Conservation (phyloP, 2,888 invertebrate genomes). For the Agrenia bidenticulata region DNA sequence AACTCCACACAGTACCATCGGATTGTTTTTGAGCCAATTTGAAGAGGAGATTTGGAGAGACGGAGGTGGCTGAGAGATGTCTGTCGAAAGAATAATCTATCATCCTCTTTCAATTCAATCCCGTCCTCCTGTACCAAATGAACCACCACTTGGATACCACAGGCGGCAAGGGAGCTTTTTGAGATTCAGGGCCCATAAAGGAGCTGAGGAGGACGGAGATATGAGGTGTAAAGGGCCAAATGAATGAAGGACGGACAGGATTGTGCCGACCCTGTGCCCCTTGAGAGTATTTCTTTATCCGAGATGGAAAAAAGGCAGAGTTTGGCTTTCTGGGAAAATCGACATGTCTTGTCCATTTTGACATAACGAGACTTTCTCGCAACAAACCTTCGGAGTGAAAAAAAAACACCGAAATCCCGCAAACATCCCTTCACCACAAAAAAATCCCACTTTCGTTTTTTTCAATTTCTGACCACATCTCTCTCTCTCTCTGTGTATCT, state of each 20-base stretch:
- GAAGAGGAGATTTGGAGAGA: neutral
- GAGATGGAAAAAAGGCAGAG: neutral
- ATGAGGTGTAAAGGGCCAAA: too few species aligned
- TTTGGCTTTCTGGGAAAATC: conserved; percentile 47
- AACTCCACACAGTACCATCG: too few species aligned
- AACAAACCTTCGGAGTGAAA: neutral
- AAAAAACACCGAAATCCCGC: conserved; percentile 2
- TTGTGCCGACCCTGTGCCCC: too few species aligned
- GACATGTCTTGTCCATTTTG: conserved; percentile 39
- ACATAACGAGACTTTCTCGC: neutral
- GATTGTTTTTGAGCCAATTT: conserved; percentile 7
- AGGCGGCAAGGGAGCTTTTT: too few species aligned
- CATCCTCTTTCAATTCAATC: conserved; percentile 49
- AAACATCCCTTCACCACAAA: conserved; percentile 2
- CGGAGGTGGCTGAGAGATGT: conserved; percentile 22
- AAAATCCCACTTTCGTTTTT: too few species aligned
- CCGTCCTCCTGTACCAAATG: neutral
- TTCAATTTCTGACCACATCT: too few species aligned
- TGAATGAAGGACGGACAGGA: too few species aligned
- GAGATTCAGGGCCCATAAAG: too few species aligned
- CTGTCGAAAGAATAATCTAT: conserved; percentile 50
- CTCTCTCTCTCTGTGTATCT: too few species aligned
- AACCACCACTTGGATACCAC: too few species aligned
- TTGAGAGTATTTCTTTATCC: too few species aligned
- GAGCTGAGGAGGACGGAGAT: too few species aligned